Evolutionary conservation across 2,888 invertebrate species (phyloP), one percentile per base, ranked within the genome.

Genomic region (Hypomecis atomaria): DNA sequence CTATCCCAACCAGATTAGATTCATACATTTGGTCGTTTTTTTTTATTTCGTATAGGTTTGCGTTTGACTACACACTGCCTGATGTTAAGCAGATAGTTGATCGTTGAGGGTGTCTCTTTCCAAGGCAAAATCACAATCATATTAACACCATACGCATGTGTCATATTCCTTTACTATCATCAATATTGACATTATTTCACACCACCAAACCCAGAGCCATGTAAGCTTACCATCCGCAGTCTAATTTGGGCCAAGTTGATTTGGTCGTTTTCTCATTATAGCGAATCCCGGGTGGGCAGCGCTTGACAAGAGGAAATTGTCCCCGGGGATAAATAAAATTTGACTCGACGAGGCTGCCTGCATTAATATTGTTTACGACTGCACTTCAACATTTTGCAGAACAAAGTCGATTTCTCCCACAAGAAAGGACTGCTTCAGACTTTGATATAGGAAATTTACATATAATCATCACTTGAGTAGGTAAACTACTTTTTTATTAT

Each of bases 261-360:
- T 89, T 88, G 71, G 86, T 90, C 87, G 86, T 89, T 88, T 90
- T 90, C 84, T 89, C 86, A 84, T 87, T 86, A 87, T 83, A 82
- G 81, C 80, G 81, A 86, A 88, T 83, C 84, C 85, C 89, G 90
- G 90, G 90, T 90, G 90, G 90, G 87, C 90, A 80, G 72, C 83
- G 79, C 76, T 85, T 88, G 87, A 89, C 88, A 87, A 85, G 88
- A 90, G 90, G 91, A 90, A 90, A 90, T 88, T 87, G 88, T 89
- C 86, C 84, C 82, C 74, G 78, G 80, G 84, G 89, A 88, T 85
- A 86, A 89, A 89, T 90, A 88, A 89, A 90, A 89, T 90, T 90
- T 86, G 83, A 89, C 81, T 86, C 78, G 76, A 71, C 83, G 82
- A 85, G 88, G 86, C 79, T 85, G 79, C 77, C 78, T 75, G 78